Evolutionary conservation across 2,113 vertebrate genomes (phyloP).

Genomic region (Phrynocephalus versicolor): DNA sequence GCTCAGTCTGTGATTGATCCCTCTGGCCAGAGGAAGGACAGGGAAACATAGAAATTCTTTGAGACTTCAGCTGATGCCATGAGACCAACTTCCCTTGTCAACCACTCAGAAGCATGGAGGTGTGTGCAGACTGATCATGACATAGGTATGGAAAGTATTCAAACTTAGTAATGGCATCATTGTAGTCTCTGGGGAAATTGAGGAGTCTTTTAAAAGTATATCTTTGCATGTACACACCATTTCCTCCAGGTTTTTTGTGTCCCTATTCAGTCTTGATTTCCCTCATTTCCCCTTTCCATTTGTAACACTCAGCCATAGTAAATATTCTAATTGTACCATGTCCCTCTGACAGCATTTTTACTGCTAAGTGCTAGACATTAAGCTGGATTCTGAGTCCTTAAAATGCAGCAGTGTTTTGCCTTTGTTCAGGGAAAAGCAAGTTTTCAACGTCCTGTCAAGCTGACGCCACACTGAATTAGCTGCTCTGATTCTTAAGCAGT

Average conservation of each 20-base stretch:
- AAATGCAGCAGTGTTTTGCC: background rate
- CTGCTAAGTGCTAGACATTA: slow-evolving; percentile 26
- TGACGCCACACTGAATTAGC: slow-evolving; percentile 35
- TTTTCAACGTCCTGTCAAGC: slow-evolving; percentile 10
- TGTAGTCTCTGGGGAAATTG: background rate
- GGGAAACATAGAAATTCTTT: too few relatives aligned
- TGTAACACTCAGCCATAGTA: slow-evolving; percentile 27
- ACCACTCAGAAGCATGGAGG: too few relatives aligned
- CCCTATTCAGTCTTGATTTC: background rate
- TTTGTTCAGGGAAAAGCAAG: slow-evolving; percentile 26
- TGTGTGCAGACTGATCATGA: too few relatives aligned
- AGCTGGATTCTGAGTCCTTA: slow-evolving; percentile 9
- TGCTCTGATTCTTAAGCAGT: slow-evolving; percentile 6
- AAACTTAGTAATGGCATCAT: background rate
- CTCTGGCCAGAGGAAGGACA: too few relatives aligned
- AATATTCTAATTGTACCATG: slow-evolving; percentile 12
- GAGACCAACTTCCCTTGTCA: too few relatives aligned
- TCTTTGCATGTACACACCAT: background rate
- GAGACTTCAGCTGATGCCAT: too few relatives aligned
- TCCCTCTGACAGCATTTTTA: slow-evolving; percentile 26
- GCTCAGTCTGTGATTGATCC: too few relatives aligned
- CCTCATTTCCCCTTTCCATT: slow-evolving; percentile 22
- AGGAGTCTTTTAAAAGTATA: background rate
- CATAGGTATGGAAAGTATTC: background rate
- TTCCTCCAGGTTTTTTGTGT: slow-evolving; percentile 3